phyloP scores from a whole-genome alignment of 2,113 vertebrate species.

The Lipotes vexillifer region DNA sequence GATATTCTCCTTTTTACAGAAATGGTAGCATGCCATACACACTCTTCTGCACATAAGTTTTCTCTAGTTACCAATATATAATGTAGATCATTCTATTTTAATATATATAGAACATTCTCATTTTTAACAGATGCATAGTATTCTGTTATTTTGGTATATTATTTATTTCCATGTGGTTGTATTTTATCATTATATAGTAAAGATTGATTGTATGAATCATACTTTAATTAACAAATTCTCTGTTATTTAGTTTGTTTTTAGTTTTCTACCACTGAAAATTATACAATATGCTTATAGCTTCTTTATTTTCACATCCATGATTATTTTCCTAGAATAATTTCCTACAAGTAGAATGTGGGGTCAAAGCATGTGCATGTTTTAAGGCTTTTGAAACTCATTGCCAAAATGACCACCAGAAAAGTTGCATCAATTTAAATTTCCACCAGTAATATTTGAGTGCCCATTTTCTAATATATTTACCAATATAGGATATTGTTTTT shows the following conservation, averaged over 20 bases:
- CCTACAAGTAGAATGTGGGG: background rate
- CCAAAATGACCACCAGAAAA: background rate
- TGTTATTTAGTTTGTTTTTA: background rate
- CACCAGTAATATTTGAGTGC: background rate
- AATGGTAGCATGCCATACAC: background rate
- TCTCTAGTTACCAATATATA: background rate
- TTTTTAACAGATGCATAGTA: background rate
- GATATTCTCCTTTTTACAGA: background rate
- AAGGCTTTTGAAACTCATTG: background rate
- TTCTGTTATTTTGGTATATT: background rate
- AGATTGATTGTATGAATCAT: background rate
- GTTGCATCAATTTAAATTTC: background rate
- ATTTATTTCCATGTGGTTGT: background rate
- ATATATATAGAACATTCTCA: background rate
- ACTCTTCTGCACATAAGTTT: background rate
- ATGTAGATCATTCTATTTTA: background rate
- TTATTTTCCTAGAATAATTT: background rate
- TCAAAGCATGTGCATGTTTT: background rate
- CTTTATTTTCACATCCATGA: background rate
- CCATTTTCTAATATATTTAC: background rate
- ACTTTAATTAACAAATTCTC: background rate
- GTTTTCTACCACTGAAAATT: background rate
- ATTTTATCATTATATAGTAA: constrained; percentile 1
- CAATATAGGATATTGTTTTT: background rate
- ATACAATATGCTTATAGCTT: background rate